A percentile compares a stretch with the other conserved stretches of the same genome.
Evolutionary conservation across 37 sponge, comb jelly and placozoan genomes (phyloP).

Genomic region (Beroe forskalii): DNA sequence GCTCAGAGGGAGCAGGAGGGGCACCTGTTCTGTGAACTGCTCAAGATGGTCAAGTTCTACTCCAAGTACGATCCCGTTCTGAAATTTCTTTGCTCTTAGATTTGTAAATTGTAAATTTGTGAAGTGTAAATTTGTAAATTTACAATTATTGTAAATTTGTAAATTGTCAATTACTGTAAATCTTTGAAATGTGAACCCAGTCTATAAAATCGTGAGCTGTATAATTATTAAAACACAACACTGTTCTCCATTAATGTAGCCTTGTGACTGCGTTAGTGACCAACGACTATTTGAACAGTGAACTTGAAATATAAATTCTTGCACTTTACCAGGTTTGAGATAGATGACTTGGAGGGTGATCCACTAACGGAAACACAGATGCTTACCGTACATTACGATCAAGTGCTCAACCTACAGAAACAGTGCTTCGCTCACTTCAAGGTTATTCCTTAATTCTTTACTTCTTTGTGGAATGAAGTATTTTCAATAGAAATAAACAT

Average conservation of each 20-base stretch:
- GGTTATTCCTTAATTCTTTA: too few relatives aligned
- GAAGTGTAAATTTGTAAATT: background rate
- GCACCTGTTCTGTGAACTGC: conserved; percentile 83
- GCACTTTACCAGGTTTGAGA: conserved; percentile 64
- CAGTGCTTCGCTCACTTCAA: conserved; percentile 61
- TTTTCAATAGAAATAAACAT: too few relatives aligned
- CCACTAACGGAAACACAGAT: conserved; percentile 36
- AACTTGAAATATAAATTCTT: too few relatives aligned
- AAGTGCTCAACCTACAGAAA: conserved; percentile 52
- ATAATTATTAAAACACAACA: too few relatives aligned
- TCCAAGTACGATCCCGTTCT: conserved; percentile 66
- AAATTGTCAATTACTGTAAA: background rate
- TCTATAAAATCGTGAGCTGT: too few relatives aligned
- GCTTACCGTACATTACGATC: conserved; percentile 32
- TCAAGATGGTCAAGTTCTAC: conserved; percentile 89
- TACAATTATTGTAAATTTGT: background rate
- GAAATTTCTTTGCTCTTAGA: background rate
- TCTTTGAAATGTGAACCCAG: too few relatives aligned
- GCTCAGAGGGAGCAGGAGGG: conserved; percentile 76
- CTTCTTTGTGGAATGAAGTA: too few relatives aligned
- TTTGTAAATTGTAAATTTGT: background rate
- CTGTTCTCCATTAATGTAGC: too few relatives aligned
- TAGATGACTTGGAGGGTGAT: conserved; percentile 41
- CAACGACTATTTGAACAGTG: too few relatives aligned
- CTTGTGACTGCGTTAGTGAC: too few relatives aligned